Base-by-base conservation (phyloP, 1,140 invertebrate genomes). In the Hycleus phaleratus region DNA sequence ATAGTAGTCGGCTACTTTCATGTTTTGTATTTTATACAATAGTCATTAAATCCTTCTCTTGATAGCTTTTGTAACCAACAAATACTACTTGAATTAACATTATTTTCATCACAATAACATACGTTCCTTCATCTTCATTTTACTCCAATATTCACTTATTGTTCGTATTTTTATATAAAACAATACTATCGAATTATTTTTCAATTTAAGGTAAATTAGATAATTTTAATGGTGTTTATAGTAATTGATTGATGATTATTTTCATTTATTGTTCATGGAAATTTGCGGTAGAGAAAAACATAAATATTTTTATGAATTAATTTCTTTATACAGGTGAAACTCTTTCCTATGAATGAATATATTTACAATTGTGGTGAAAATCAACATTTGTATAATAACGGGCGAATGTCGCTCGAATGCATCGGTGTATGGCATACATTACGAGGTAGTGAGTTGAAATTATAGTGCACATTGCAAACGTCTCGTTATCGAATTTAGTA, bases 21-120 rank as follows among this genome's bases (percentile, higher is more conserved):
- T 59, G 57, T 59, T 59, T 59, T 48, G 46, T 48, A 49, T 59
- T 53, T 59, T 59, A 59, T 53, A 49, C 57, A 59, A 49, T 46
- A 32, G 45, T 53, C 57, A 59, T 59, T 59, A 53, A 53, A 59
- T 59, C 45, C 46, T 52, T 43, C 52, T 50, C 26, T 48, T 53
- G 49, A 53, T 59, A 49, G 38, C 12, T 32, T 55, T 46, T 55
- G 44, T 55, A 46, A 46, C 9, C 4, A 11, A 11, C 40, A 42
- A 8, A 5, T n/a, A 9, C 10, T 9, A 3, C 10, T 42, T n/a
- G 11, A 42, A 11, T n/a, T 42, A 42, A n/a, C 5, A 42, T 42
- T 42, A 42, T 42, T 42, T 5, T 11, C 9, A 8, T 42, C 40
- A 4, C 40, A 9, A n/a, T 4, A 42, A 10, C 1, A n/a, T 42